Evolutionary conservation across 2,888 invertebrate genomes (phyloP).

Genomic region (Trichogramma evanescens): DNA sequence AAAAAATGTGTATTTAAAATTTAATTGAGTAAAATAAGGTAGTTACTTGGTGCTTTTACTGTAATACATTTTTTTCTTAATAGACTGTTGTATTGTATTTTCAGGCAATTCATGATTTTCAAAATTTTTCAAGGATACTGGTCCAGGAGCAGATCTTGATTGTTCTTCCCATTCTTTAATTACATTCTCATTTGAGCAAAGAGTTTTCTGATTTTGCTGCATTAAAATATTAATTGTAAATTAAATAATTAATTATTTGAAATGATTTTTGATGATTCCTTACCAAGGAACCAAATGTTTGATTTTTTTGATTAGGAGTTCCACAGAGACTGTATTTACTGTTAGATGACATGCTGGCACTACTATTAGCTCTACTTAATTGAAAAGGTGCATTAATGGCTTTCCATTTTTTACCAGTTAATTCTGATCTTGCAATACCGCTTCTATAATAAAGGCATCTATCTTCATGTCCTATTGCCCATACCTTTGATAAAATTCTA

Average conservation of each 20-base stretch:
- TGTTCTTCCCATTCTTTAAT: slow-evolving; percentile 64
- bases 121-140: slow-evolving; percentile 55
- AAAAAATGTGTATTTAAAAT: slow-evolving; percentile 1
- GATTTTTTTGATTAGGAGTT: slow-evolving; percentile 52
- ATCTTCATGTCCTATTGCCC: slow-evolving; percentile 78
- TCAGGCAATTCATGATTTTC: slow-evolving; percentile 33
- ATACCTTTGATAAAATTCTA: slow-evolving; percentile 49
- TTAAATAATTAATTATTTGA: slow-evolving; percentile 3
- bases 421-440: slow-evolving; percentile 66
- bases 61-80: slow-evolving; percentile 37
- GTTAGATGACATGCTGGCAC: slow-evolving; percentile 59
- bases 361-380: slow-evolving; percentile 75
- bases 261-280: slow-evolving; percentile 20
- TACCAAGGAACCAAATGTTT: slow-evolving; percentile 62
- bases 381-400: slow-evolving; percentile 73
- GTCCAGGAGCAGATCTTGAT: slow-evolving; percentile 66
- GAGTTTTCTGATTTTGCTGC: slow-evolving; percentile 41
- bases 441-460: slow-evolving; percentile 73
- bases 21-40: background rate
- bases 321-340: slow-evolving; percentile 43
- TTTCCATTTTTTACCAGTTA: slow-evolving; percentile 84
- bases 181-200: slow-evolving; percentile 53
- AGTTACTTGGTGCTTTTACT: slow-evolving; percentile 37
- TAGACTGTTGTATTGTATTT: slow-evolving; percentile 35
- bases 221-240: slow-evolving; percentile 35